These are phyloP conservation scores for Apeltes quadracus DNA, from an alignment of 2,113 vertebrate species.

Conservation along the genomic window DNA sequence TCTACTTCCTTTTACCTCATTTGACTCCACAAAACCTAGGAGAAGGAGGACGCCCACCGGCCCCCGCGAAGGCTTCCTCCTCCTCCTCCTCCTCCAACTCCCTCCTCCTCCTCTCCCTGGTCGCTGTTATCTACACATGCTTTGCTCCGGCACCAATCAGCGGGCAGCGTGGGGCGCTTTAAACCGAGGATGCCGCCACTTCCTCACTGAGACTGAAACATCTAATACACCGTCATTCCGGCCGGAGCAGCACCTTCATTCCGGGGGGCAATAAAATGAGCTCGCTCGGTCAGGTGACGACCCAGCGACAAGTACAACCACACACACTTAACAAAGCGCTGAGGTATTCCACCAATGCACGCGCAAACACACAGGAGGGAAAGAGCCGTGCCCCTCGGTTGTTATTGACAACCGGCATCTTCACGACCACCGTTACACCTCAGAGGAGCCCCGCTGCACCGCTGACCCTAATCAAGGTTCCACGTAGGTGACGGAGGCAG, in stretches of 20 bases:
- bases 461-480: slow-evolving; percentile 13
- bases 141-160: slow-evolving; percentile 79
- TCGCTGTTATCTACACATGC: slow-evolving; percentile 71
- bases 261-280: no score
- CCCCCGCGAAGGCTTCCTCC: slow-evolving; percentile 59
- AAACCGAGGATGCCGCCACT: slow-evolving; percentile 69
- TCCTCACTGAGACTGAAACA: slow-evolving; percentile 34
- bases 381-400: not conserved
- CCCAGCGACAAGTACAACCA: not conserved
- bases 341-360: not conserved
- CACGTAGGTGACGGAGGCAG: slow-evolving; percentile 10
- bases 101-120: slow-evolving; percentile 60
- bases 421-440: not conserved
- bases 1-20: slow-evolving; percentile 83
- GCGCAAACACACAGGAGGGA: not conserved
- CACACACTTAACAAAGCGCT: not conserved
- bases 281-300: slow-evolving; percentile 3
- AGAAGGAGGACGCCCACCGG: slow-evolving; percentile 54
- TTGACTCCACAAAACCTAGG: slow-evolving; percentile 79
- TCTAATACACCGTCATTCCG: slow-evolving; percentile 9
- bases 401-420: not conserved
- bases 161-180: slow-evolving; percentile 82
- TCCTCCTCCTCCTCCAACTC: slow-evolving; percentile 58
- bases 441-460: not conserved
- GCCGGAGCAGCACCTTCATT: no score